Evolutionary conservation across 2,888 invertebrate species (phyloP).

Genomic region (Melanostoma mellinum): DNA sequence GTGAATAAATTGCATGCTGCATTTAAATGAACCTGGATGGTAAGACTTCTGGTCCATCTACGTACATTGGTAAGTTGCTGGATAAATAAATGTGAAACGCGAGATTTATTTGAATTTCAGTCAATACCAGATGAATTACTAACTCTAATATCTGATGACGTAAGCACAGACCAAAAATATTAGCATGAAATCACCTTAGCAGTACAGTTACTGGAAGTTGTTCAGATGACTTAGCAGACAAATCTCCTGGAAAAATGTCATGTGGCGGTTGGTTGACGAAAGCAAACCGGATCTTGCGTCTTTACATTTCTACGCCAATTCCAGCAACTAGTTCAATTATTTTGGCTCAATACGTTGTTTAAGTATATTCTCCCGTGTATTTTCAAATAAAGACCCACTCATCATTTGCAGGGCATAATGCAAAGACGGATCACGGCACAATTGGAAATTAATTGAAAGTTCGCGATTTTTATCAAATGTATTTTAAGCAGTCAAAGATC

Average conservation of each 20-base stretch:
- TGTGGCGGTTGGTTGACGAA: constrained; percentile 18
- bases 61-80: no score
- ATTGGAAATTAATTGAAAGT: constrained; percentile 23
- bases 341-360: background rate
- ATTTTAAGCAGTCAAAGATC: no score
- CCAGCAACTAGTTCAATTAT: constrained; percentile 2
- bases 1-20: constrained; percentile 30
- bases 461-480: background rate
- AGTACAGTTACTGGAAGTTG: constrained; percentile 3
- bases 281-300: constrained; percentile 14
- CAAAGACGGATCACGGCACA: constrained; percentile 7
- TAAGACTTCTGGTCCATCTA: constrained; percentile 3
- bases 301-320: constrained; percentile 12
- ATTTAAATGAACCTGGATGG: constrained; percentile 13
- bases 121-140: no score
- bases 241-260: constrained; percentile 19
- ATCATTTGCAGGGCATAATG: no score
- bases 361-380: background rate
- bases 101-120: no score
- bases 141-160: no score
- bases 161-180: no score
- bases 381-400: background rate
- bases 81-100: no score
- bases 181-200: constrained; percentile 2
- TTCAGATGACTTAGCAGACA: background rate